Conservation (phyloP, 2,113 vertebrate genomes). For the Planiliza haematocheilus region DNA sequence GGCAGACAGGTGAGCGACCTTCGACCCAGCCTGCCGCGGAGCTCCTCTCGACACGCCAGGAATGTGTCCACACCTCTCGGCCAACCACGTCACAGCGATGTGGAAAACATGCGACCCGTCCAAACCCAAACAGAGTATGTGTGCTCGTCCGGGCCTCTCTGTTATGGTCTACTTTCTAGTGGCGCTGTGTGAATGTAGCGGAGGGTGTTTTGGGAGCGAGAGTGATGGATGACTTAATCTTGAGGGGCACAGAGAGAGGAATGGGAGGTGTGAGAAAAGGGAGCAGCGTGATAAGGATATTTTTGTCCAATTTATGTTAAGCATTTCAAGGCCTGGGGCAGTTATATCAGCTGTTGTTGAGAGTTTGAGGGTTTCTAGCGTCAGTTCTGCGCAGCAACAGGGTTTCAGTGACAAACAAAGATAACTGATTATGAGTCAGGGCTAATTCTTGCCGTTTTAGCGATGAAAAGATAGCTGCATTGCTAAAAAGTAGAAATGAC, state of each 20-base stretch:
- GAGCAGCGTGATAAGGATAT: conserved; percentile 70
- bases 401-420: conserved; percentile 14
- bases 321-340: conserved; percentile 68
- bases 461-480: neutral
- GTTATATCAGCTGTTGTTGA: conserved; percentile 40
- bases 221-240: conserved; percentile 64
- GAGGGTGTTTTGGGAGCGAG: conserved; percentile 69
- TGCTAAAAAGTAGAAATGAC: too few species aligned
- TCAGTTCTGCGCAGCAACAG: conserved; percentile 13
- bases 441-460: neutral
- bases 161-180: conserved; percentile 76
- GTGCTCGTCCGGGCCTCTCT: conserved; percentile 46
- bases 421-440: neutral
- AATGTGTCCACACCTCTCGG: conserved; percentile 75
- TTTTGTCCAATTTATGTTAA: conserved; percentile 70
- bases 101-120: conserved; percentile 45
- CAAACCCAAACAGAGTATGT: conserved; percentile 65
- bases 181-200: conserved; percentile 61
- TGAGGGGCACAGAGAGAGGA: conserved; percentile 38
- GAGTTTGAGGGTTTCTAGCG: conserved; percentile 12
- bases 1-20: conserved; percentile 70
- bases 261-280: conserved; percentile 24
- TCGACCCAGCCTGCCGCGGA: conserved; percentile 48
- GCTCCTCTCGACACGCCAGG: conserved; percentile 54
- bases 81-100: conserved; percentile 63